Evolutionary conservation across 64 coral and sea anemone genomes (phyloP).

Genomic region (Montipora sp.): DNA sequence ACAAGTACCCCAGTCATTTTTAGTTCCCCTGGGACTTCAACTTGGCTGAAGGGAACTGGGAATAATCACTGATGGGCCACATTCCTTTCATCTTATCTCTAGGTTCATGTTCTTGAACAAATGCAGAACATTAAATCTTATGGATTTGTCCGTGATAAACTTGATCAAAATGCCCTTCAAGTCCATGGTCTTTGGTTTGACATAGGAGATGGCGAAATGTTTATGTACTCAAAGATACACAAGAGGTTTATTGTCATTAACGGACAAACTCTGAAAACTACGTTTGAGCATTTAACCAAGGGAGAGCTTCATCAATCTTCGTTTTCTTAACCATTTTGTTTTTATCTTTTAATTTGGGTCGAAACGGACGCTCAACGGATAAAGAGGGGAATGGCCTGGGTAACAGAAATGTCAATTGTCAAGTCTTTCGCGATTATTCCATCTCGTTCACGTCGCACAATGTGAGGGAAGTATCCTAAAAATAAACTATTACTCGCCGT

Average conservation of each 20-base stretch:
- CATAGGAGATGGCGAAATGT: slow-evolving; percentile 65
- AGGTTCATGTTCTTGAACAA: slow-evolving; percentile 73
- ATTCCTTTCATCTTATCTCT: not conserved
- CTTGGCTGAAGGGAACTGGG: too few relatives aligned
- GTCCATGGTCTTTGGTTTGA: slow-evolving; percentile 73
- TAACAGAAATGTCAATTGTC: too few relatives aligned
- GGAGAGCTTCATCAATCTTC: not conserved
- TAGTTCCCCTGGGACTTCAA: too few relatives aligned
- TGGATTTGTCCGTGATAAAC: slow-evolving; percentile 25
- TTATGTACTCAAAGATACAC: slow-evolving; percentile 43
- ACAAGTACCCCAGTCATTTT: too few relatives aligned
- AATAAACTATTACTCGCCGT: too few relatives aligned
- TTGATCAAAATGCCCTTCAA: slow-evolving; percentile 12
- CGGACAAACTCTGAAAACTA: slow-evolving; percentile 37
- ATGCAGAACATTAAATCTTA: slow-evolving; percentile 64
- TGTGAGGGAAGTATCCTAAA: too few relatives aligned
- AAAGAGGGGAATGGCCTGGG: too few relatives aligned
- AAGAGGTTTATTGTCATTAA: slow-evolving; percentile 52
- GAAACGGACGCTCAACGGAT: too few relatives aligned
- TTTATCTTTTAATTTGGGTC: too few relatives aligned
- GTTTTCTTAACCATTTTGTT: not conserved
- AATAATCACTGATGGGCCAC: too few relatives aligned
- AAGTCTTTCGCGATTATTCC: too few relatives aligned
- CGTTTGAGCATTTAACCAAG: slow-evolving; percentile 17
- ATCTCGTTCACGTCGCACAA: too few relatives aligned